phyloP scores from a whole-genome alignment of 2,113 vertebrate species.

The Rallus limicola region DNA sequence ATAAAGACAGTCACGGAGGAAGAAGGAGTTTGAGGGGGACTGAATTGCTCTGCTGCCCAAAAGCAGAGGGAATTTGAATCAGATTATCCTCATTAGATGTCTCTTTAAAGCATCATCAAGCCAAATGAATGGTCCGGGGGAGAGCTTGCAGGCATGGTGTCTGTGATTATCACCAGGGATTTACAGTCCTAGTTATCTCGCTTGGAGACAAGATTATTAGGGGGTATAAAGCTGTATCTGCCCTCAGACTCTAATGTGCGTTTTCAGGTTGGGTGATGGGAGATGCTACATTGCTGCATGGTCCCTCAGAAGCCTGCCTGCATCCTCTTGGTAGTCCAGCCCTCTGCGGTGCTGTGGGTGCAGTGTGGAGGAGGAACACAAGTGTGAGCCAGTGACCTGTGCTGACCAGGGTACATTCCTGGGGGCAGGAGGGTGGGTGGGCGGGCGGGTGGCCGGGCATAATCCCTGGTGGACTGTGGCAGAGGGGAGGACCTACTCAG shows the following conservation, averaged over 20 bases:
- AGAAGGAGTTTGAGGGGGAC: constrained; percentile 39
- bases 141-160: constrained; percentile 49
- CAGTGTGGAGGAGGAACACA: neutral
- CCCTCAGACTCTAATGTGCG: neutral
- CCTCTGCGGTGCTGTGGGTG: neutral
- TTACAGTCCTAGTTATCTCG: constrained; percentile 55
- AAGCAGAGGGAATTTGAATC: constrained; percentile 54
- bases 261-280: neutral
- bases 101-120: constrained; percentile 57
- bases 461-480: neutral
- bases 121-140: constrained; percentile 52
- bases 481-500: neutral
- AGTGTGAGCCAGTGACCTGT: neutral
- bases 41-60: constrained; percentile 47
- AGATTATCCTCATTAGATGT: constrained; percentile 59
- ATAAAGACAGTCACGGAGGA: constrained; percentile 30
- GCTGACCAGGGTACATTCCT: neutral
- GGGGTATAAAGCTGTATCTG: constrained; percentile 37
- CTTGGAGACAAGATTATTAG: constrained; percentile 58
- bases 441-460: neutral
- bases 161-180: constrained; percentile 46
- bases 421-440: rapidly evolving
- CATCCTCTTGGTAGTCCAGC: neutral
- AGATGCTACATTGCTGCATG: rapidly evolving
- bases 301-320: neutral